Conservation (phyloP, 2,113 vertebrate genomes). For the Chaetops frenatus region DNA sequence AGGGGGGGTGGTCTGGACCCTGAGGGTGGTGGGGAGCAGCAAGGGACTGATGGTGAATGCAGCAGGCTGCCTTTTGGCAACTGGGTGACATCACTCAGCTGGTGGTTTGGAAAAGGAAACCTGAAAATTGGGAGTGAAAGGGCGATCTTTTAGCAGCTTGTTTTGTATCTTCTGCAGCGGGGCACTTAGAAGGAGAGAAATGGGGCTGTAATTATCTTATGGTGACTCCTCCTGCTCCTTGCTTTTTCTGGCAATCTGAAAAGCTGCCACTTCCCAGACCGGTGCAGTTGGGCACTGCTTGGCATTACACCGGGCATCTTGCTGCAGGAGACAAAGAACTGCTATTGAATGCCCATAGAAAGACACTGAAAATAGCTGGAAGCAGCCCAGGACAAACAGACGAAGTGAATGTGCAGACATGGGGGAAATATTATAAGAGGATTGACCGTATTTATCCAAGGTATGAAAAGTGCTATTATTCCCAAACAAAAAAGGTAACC, state of each 20-base stretch:
- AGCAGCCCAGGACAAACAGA: background rate
- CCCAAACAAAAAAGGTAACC: background rate
- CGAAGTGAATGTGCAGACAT: background rate
- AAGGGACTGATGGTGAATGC: background rate
- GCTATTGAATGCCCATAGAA: background rate
- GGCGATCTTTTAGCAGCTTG: background rate
- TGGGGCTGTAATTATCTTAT: background rate
- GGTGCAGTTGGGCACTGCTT: accelerated
- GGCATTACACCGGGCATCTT: accelerated
- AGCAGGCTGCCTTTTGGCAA: background rate
- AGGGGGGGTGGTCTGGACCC: background rate
- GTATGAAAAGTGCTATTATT: background rate
- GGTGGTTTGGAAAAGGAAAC: background rate
- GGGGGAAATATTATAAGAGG: background rate
- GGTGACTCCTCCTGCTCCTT: background rate
- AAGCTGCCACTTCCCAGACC: background rate
- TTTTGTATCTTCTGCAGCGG: background rate
- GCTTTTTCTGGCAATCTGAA: background rate
- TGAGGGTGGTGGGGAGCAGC: background rate
- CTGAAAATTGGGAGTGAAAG: background rate
- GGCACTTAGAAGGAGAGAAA: background rate
- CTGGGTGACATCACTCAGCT: background rate
- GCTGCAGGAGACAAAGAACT: background rate
- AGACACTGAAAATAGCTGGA: background rate
- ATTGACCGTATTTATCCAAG: background rate